Percentiles rank a stretch among this genome's conserved stretches.
These are phyloP conservation scores for Antechinus flavipes DNA, from an alignment of 2,113 vertebrate species.

Conservation along the genomic window DNA sequence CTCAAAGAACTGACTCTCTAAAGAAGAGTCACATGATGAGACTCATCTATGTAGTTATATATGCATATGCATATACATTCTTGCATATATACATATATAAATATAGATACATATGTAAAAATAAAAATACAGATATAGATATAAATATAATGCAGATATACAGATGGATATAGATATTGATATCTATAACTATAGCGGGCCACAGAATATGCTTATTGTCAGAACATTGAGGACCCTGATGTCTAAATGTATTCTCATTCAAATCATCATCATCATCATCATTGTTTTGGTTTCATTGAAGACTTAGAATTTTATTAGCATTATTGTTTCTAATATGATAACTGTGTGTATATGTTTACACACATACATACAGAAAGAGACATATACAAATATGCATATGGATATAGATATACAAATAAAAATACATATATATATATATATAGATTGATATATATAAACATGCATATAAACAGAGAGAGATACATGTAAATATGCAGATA, in stretches of 20 bases:
- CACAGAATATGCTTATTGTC: neutral
- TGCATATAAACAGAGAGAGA: no score
- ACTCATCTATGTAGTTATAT: neutral
- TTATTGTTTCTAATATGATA: neutral
- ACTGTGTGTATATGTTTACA: neutral
- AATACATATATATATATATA: no score
- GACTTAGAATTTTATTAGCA: neutral
- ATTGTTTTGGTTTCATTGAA: neutral
- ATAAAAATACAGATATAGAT: no score
- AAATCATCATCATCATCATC: neutral
- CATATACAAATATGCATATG: no score
- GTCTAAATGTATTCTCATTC: neutral
- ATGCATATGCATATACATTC: neutral
- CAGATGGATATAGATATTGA: neutral
- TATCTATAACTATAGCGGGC: neutral
- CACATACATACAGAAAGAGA: neutral
- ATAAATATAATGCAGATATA: neutral
- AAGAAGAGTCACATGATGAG: neutral
- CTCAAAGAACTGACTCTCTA: neutral
- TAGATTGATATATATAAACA: neutral
- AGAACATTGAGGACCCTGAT: neutral
- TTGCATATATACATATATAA: no score
- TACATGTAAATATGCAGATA: no score
- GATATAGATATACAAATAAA: neutral
- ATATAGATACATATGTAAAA: no score